A percentile compares a stretch with the other conserved stretches of the same genome.
Conservation (phyloP, 2,113 vertebrate species). For the Barnardius zonarius region DNA sequence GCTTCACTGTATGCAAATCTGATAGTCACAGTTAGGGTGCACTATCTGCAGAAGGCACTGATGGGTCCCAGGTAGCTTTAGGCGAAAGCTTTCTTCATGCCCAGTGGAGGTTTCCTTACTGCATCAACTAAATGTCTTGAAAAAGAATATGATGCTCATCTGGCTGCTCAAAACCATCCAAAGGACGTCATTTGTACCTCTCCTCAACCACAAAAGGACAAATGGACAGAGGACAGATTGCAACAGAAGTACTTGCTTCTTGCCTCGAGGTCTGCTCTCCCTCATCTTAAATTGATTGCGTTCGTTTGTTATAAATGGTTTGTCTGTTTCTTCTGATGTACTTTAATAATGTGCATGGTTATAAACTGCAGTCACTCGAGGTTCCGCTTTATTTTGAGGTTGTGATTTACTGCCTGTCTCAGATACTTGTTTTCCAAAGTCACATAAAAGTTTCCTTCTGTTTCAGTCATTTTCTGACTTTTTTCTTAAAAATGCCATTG, state of each 20-base stretch:
- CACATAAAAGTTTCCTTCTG: not conserved
- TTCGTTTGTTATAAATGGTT: not conserved
- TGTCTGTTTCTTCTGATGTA: not conserved
- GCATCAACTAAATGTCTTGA: not conserved
- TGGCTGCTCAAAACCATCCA: not conserved
- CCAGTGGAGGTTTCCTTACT: not conserved
- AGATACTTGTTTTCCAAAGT: not conserved
- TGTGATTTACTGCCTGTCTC: not conserved
- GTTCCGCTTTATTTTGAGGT: not conserved
- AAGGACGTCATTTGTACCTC: not conserved
- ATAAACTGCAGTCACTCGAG: not conserved
- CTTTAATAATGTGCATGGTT: not conserved
- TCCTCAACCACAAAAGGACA: not conserved
- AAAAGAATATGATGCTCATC: not conserved
- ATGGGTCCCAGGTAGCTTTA: not conserved
- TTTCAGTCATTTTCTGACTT: not conserved
- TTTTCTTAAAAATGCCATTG: not conserved
- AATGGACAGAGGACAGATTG: not conserved
- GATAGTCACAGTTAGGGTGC: not conserved
- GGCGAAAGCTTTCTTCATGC: not conserved
- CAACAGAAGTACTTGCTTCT: not conserved
- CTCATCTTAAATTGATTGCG: not conserved
- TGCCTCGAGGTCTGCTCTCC: not conserved
- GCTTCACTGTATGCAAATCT: not conserved
- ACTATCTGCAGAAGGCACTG: not conserved